Conservation (phyloP, 2,113 vertebrate genomes). For the Marmota flaviventris region DNA sequence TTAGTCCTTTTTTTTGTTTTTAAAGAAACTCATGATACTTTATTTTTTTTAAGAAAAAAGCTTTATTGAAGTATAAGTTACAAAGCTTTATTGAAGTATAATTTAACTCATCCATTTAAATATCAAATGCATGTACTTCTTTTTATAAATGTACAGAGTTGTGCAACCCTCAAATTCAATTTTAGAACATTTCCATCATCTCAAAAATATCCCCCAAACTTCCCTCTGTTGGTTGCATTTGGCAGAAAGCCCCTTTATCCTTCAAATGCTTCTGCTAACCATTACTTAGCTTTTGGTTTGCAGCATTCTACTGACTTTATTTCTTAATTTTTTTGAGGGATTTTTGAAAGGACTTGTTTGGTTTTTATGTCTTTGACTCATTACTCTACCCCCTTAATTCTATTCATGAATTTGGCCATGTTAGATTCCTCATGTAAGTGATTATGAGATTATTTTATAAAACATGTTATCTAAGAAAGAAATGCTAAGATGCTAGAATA, state of each 20-base stretch:
- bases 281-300: not conserved
- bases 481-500: not conserved
- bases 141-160: not conserved
- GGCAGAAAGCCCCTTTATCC: not conserved
- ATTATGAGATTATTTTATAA: not conserved
- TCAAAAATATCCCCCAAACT: not conserved
- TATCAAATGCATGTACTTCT: not conserved
- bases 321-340: not conserved
- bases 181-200: not conserved
- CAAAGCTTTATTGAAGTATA: not conserved
- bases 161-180: not conserved
- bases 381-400: not conserved
- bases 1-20: not conserved
- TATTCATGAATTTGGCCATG: not conserved
- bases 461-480: not conserved
- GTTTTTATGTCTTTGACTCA: not conserved
- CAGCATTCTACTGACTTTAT: not conserved
- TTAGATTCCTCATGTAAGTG: not conserved
- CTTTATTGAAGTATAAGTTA: not conserved
- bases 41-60: not conserved
- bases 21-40: not conserved
- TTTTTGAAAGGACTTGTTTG: not conserved
- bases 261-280: not conserved
- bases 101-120: not conserved
- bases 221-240: not conserved